Evolutionary conservation across 37 sponge, comb jelly and placozoan species (phyloP), one percentile per base, ranked within the genome.

Genomic region (Chondrilla cf. caribensis): DNA sequence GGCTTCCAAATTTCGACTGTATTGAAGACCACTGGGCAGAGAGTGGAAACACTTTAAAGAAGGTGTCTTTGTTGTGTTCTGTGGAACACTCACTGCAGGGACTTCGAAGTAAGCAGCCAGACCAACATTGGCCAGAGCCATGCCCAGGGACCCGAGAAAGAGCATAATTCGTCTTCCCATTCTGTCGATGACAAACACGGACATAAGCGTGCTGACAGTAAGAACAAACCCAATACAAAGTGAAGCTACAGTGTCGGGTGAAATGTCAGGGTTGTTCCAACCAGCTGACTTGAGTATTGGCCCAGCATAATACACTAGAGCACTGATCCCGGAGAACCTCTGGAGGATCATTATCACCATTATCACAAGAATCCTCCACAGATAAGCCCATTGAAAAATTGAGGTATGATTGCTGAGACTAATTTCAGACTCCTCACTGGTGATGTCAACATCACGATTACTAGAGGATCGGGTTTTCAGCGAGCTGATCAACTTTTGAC

Each of bases 221-320:
- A 29, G 38, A 8, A 36, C 71, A 38, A 70, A 7, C 5, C 71
- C 71, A 70, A 70, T 37, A 33, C 38, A 14, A 18, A 70, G 35
- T 3, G 71, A 14, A 19, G 71, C 39, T 38, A 18, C 28, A 19
- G 39, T 70, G 32, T 36, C 71, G 6, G 71, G 39, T 29, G 8
- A 8, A 70, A 70, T 15, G 18, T 3, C 37, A 6, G 19, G 8
- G 3, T 32, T 36, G 5, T 37, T 29, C 21, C 19, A 22, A 5
- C 39, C 39, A 9, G 38, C 71, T 31, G 71, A 31, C 7, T 19
- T 36, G 6, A 73, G 21, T 24, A 73, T 38, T 0, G 76, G 44
- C 29, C 76, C 76, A 18, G 43, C 76, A 7, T 73, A 73, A 39
- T 36, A 73, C 24, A 37, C 41, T n/a, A 73, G 36, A 22, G 76